Evolutionary conservation across 2,797 vertebrate species (phyloP), one percentile per base, ranked within the genome.

Genomic region (Thalassophryne amazonica): DNA sequence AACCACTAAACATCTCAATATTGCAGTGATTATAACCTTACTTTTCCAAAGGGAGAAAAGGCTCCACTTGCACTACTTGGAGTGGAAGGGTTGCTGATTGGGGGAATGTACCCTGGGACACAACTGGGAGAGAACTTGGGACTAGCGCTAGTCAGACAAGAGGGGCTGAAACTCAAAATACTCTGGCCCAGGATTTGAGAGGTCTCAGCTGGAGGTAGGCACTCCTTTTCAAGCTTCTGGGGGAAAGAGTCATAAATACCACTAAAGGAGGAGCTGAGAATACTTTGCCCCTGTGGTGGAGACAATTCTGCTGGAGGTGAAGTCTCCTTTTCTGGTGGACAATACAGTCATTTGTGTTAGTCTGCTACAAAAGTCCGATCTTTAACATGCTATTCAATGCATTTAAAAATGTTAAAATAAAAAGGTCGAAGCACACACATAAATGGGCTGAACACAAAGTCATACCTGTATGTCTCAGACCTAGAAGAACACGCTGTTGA

Each of bases 141-240:
- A 69, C 93, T 95, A 74, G 86, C 53, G 9, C 91, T 90, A 2
- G 92, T 90, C 0, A 94, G 90, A 2, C 94, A 90, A 1, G 93
- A 93, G 0, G 95, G 96, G 55, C 97, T 99, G 33, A 96, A 98
- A 64, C 93, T 96, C 53, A 99, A 80, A 21, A 99, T 96, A 0
- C 92, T 97, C 57, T 98, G 96, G 0, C 96, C 97, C 79, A 94
- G 95, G 49, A 93, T 76, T 0, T 90, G 90, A 6, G 93, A 92
- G 0, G 93, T 90, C 23, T 92, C 90, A 0, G 86, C 70, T 0
- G 88, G 88, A 3, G 86, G 82, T 0, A 93, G 93, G 1, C 76
- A 67, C 2, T 93, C 92, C 48, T 91, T 87, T 19, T 90, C 79
- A 18, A 89, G 73, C 50, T 93, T 94, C 20, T 62, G 86, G 0